phyloP scores from a whole-genome alignment of 2,113 vertebrate species.

The Phodopus roborovskii region DNA sequence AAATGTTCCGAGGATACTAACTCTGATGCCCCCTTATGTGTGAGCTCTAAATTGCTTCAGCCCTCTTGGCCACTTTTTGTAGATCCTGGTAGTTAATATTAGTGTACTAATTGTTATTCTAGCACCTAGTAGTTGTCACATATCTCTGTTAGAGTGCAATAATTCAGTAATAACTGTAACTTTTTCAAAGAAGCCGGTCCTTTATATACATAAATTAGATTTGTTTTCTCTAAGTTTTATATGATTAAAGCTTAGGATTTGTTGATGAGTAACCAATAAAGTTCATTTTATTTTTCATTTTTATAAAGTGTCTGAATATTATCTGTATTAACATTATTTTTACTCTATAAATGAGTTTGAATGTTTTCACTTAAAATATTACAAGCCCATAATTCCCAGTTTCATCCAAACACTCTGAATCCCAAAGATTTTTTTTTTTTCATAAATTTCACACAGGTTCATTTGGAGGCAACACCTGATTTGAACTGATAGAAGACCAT shows the following conservation, averaged over 20 bases:
- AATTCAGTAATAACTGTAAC: conserved; percentile 28
- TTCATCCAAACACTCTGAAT: conserved; percentile 48
- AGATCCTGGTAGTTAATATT: conserved; percentile 17
- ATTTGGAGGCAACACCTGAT: conserved; percentile 40
- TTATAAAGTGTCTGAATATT: too few species aligned
- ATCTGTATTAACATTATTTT: conserved; percentile 50
- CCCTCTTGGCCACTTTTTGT: conserved; percentile 5
- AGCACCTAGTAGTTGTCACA: background rate
- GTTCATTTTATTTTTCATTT: conserved; percentile 50
- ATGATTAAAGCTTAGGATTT: conserved; percentile 52
- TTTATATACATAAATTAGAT: conserved; percentile 26
- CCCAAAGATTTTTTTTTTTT: background rate
- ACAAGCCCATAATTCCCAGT: background rate
- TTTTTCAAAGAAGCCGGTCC: conserved; percentile 33
- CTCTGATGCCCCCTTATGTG: background rate
- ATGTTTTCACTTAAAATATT: conserved; percentile 42
- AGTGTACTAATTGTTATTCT: background rate
- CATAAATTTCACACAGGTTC: conserved; percentile 38
- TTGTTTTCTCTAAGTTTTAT: conserved; percentile 60
- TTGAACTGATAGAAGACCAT: background rate
- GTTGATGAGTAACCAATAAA: conserved; percentile 36
- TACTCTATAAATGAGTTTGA: conserved; percentile 42
- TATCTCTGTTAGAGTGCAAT: conserved; percentile 14
- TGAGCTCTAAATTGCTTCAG: background rate
- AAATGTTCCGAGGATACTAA: background rate